phyloP scores from a whole-genome alignment of 1,140 invertebrate species.

The Nautilus pompilius region DNA sequence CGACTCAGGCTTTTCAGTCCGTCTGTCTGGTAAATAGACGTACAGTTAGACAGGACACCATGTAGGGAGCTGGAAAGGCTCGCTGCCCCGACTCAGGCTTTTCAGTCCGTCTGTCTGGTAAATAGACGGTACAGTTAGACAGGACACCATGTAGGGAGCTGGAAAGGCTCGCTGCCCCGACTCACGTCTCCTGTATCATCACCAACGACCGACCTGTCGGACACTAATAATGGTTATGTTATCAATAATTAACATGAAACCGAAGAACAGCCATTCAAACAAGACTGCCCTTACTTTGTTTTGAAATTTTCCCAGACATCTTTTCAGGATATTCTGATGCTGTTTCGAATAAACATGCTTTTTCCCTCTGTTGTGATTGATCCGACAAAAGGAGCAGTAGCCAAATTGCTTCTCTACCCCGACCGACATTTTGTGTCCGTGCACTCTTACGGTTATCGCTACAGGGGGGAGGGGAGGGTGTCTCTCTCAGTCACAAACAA shows the following conservation, averaged over 20 bases:
- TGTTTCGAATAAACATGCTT: conserved; percentile 30
- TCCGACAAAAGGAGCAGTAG: conserved; percentile 26
- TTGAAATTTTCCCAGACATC: conserved; percentile 19
- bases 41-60: no score
- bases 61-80: no score
- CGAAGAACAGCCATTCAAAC: background rate
- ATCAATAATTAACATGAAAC: background rate
- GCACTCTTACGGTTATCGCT: background rate
- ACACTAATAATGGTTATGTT: background rate
- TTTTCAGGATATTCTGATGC: conserved; percentile 22
- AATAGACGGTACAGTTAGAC: no score
- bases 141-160: no score
- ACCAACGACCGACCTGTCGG: no score
- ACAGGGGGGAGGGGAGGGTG: background rate
- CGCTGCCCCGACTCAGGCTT: no score
- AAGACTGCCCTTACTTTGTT: conserved; percentile 12
- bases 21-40: no score
- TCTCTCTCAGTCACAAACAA: background rate
- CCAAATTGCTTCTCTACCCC: conserved; percentile 11
- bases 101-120: no score
- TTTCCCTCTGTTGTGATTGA: conserved; percentile 26
- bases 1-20: no score
- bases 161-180: no score
- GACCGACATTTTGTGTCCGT: background rate
- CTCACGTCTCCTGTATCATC: no score